These are phyloP conservation scores for Akabosia matsudoensis DNA, from an alignment of 1,140 invertebrate species.

Conservation along the genomic window DNA sequence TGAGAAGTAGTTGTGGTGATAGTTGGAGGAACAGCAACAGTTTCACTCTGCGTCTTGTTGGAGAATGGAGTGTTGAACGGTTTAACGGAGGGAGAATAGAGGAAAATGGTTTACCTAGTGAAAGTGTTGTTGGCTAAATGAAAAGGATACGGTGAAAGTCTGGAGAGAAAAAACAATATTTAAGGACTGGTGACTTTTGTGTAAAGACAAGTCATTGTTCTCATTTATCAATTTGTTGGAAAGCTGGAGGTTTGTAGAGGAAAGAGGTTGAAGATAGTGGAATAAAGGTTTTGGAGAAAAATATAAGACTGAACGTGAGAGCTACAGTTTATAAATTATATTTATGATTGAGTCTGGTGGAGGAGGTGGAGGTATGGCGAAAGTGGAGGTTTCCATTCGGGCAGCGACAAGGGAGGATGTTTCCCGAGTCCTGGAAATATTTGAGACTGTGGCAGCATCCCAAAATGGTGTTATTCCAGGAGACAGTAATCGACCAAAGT, in stretches of 20 bases:
- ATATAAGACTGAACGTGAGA: no score
- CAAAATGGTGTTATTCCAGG: background rate
- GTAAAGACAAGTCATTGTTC: conserved; percentile 10
- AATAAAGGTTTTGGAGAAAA: background rate
- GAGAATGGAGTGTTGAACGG: background rate
- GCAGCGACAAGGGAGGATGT: background rate
- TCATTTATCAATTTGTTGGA: background rate
- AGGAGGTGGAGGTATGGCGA: no score
- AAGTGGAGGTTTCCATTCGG: conserved; percentile 1
- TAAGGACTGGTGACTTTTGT: no score
- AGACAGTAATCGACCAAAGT: background rate
- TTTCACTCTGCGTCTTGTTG: background rate
- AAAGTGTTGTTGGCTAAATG: no score
- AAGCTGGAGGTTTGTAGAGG: background rate
- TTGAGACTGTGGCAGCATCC: background rate
- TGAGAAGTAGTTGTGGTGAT: no score
- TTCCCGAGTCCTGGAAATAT: background rate
- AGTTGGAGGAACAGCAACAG: background rate
- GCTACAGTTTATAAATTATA: no score
- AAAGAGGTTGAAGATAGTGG: background rate
- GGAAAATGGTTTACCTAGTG: no score
- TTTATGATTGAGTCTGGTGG: no score
- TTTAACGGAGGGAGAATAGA: background rate
- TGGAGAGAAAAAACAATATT: no score
- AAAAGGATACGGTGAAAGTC: no score